These are phyloP conservation scores for Cariama cristata DNA, from an alignment of 2,113 vertebrate genomes.

Conservation along the genomic window DNA sequence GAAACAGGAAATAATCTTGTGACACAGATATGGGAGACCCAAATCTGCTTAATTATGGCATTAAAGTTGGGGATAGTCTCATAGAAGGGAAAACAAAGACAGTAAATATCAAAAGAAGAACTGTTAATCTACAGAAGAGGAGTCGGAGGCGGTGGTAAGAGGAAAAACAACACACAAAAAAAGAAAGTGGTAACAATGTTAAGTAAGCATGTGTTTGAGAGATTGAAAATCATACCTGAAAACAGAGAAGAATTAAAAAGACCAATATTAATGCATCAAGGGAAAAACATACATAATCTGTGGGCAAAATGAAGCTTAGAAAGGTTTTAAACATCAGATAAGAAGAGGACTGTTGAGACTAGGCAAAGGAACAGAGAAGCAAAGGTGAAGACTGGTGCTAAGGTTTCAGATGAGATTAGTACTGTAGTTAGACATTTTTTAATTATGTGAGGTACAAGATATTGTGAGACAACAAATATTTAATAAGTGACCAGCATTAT, in stretches of 20 bases:
- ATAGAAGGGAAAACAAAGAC: background rate
- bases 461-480: slow-evolving; percentile 2
- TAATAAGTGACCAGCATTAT: background rate
- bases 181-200: background rate
- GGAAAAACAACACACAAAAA: background rate
- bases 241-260: background rate
- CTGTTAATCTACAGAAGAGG: background rate
- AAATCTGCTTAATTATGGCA: background rate
- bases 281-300: background rate
- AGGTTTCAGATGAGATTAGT: background rate
- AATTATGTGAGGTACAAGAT: slow-evolving; percentile 17
- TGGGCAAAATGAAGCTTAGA: background rate
- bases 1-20: background rate
- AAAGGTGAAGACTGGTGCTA: background rate
- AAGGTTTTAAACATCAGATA: background rate
- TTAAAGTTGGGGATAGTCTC: background rate
- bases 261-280: background rate
- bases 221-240: background rate
- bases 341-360: background rate
- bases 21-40: background rate
- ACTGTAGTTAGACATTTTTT: background rate
- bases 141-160: background rate
- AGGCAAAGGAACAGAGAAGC: background rate
- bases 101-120: background rate
- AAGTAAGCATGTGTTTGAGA: background rate